Evolutionary conservation across 2,888 invertebrate species (phyloP).

Genomic region (Liposcelis brunnea): DNA sequence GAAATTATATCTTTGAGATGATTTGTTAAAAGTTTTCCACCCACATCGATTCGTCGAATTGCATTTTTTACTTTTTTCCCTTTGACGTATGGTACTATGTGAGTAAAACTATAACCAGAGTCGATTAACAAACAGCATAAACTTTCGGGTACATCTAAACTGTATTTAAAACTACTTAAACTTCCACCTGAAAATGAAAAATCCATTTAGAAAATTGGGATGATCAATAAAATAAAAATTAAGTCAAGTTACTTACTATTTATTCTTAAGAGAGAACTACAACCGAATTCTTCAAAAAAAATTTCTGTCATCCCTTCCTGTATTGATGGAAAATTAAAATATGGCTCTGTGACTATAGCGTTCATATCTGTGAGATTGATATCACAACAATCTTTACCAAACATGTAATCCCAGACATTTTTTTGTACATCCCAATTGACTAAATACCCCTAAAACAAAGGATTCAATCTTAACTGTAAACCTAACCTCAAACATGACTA

Average conservation of each 20-base stretch:
- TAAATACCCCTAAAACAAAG: conserved; percentile 55
- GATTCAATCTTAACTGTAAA: too few species aligned
- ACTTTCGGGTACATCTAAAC: conserved; percentile 32
- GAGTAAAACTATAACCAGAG: conserved; percentile 89
- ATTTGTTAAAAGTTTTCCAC: conserved; percentile 93
- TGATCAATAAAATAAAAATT: neutral
- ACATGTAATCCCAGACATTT: conserved; percentile 89
- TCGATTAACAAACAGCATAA: conserved; percentile 74
- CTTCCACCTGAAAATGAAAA: conserved; percentile 40
- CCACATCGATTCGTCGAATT: conserved; percentile 75
- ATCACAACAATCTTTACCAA: conserved; percentile 67
- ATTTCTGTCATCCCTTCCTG: conserved; percentile 92
- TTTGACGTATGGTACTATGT: conserved; percentile 74
- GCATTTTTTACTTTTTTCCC: conserved; percentile 51
- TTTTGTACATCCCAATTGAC: conserved; percentile 95
- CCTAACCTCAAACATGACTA: too few species aligned
- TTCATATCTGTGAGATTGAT: conserved; percentile 61
- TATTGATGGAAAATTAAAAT: conserved; percentile 79
- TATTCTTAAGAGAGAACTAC: conserved; percentile 59
- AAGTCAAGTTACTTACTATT: conserved; percentile 31
- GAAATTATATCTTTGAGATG: conserved; percentile 95
- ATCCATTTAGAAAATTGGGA: conserved; percentile 1
- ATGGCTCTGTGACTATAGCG: conserved; percentile 81
- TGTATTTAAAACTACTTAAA: conserved; percentile 54
- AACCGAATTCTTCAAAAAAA: conserved; percentile 94